Conservation (phyloP, 2,797 vertebrate species). For the Gymnothorax reevesii region DNA sequence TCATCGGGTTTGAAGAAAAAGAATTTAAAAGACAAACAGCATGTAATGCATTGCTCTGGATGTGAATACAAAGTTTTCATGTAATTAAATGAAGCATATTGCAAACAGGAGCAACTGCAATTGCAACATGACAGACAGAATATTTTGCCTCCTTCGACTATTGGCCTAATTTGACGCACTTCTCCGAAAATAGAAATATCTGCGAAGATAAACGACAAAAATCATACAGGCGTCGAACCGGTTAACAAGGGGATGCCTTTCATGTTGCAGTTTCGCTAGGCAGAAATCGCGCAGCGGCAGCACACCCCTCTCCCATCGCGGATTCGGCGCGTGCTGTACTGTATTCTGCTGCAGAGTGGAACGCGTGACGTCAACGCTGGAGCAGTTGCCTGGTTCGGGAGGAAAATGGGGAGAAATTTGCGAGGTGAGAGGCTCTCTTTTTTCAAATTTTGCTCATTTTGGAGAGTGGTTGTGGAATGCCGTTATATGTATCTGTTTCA, state of each 20-base stretch:
- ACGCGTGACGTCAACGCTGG: slow-evolving; percentile 79
- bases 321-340: slow-evolving; percentile 60
- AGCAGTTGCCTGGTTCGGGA: slow-evolving; percentile 70
- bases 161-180: neutral
- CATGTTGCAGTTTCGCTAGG: slow-evolving; percentile 16
- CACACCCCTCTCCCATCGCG: slow-evolving; percentile 52
- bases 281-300: neutral
- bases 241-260: slow-evolving; percentile 20
- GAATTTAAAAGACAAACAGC: neutral
- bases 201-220: neutral
- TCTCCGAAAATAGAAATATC: neutral
- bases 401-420: slow-evolving; percentile 69
- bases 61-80: neutral
- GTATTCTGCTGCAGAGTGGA: slow-evolving; percentile 75
- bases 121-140: neutral
- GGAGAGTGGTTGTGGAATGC: slow-evolving; percentile 15
- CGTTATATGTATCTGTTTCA: slow-evolving; percentile 14
- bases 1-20: slow-evolving; percentile 20
- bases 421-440: slow-evolving; percentile 70
- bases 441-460: slow-evolving; percentile 45
- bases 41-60: neutral
- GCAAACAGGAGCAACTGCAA: neutral
- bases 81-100: neutral
- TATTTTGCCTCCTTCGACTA: neutral
- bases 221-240: slow-evolving; percentile 2